Conservation (phyloP, 1,140 invertebrate genomes). For the Ladona fulva region DNA sequence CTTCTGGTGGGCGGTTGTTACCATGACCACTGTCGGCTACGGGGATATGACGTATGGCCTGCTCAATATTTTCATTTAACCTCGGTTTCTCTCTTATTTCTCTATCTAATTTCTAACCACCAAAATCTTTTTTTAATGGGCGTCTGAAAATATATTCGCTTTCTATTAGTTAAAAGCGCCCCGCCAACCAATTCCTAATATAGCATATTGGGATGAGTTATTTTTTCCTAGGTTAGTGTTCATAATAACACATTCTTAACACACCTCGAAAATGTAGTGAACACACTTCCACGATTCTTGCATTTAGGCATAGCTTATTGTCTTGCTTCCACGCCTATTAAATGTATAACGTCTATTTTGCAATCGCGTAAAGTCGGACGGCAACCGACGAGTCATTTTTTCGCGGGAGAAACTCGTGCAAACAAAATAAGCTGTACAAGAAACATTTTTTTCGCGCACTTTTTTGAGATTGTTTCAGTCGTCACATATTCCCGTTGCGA, state of each 20-base stretch:
- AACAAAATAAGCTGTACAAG: too few species aligned
- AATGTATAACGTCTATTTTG: not conserved
- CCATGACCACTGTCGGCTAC: constrained; percentile 97
- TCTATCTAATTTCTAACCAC: not conserved
- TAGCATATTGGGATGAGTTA: not conserved
- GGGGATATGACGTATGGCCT: constrained; percentile 98
- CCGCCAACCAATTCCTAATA: not conserved
- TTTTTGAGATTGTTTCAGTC: too few species aligned
- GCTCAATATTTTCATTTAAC: constrained; percentile 42
- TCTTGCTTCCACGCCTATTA: not conserved
- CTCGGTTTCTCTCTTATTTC: constrained; percentile 5
- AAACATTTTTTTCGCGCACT: too few species aligned
- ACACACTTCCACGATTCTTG: not conserved
- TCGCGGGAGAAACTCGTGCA: too few species aligned
- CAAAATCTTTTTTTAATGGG: not conserved
- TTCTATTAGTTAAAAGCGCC: not conserved
- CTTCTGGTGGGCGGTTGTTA: constrained; percentile 93
- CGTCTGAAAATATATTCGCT: not conserved
- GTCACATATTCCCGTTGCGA: too few species aligned
- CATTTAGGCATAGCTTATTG: not conserved
- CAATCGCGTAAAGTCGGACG: not conserved
- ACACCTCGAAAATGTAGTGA: not conserved
- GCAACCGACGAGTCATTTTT: too few species aligned
- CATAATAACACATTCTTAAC: not conserved
- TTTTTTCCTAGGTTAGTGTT: not conserved